Evolutionary conservation across 2,888 invertebrate species (phyloP), one percentile per base, ranked within the genome.

Genomic region (Eupithecia tripunctaria): DNA sequence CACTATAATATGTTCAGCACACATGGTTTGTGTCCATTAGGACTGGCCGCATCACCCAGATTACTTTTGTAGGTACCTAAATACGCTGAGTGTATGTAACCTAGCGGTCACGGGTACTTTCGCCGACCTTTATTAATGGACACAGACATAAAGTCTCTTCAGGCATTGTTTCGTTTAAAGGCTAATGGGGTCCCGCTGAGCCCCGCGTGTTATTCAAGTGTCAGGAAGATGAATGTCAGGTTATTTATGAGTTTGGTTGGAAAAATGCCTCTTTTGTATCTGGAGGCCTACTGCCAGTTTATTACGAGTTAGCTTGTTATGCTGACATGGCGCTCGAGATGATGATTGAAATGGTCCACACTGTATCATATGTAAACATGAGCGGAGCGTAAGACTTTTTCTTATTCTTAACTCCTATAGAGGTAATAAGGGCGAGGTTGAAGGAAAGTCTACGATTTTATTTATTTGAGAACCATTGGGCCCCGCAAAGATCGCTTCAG

Each of bases 171-270:
- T 92, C 84, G 88, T 84, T 84, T 84, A 91, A 90, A 91, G 91
- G 92, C 90, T 92, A 92, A 91, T 92, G 91, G 91, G 84, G 84
- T 84, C 84, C 82, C 86, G 84, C 81, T 80, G 86, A 85, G 86
- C 82, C 80, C 83, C 82, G 84, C 82, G 84, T 89, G 89, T 90
- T 91, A 91, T 92, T 91, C 90, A 91, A 89, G 90, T 91, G 91
- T 92, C 92, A 92, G 82, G 88, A 90, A 91, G 91, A 92, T 91
- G 89, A 91, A 92, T 92, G 91, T 87, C 87, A 84, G 80, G 89
- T 91, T 89, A 90, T 92, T 92, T 91, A 92, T 91, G 91, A 85
- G 87, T 83, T 85, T 82, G 81, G 74, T 79, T 84, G 82, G 84
- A 87, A 88, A 88, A 88, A 82, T 83, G 83, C 82, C 80, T 85